phyloP scores from a whole-genome alignment of 1,140 invertebrate species.

The Ridgeia piscesae region DNA sequence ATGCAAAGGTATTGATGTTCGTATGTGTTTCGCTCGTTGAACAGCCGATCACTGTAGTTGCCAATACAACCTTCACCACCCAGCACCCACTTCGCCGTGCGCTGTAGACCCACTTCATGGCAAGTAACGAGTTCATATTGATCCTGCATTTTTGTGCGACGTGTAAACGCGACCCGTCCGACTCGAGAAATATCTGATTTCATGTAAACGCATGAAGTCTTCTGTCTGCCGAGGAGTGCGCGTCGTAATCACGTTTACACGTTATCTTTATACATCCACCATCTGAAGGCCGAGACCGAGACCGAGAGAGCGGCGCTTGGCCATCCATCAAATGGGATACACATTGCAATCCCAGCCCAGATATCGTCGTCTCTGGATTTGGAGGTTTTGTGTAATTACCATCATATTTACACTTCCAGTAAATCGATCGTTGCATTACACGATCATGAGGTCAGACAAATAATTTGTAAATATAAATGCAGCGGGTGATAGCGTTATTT shows the following conservation, averaged over 20 bases:
- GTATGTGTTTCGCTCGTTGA: no score
- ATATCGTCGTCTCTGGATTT: not conserved
- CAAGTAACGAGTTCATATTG: no score
- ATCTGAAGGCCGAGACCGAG: not conserved
- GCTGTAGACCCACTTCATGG: no score
- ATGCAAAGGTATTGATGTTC: no score
- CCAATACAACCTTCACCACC: no score
- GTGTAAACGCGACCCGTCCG: not conserved
- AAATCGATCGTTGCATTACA: not conserved
- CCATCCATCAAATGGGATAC: not conserved
- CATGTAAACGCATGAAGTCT: not conserved
- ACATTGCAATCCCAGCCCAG: not conserved
- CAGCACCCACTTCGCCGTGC: no score
- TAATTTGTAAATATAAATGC: not conserved
- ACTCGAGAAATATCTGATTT: not conserved
- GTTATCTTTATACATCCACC: not conserved
- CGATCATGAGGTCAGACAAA: not conserved
- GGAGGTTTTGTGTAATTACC: not conserved
- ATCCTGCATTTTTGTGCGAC: not conserved
- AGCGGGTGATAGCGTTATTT: not conserved
- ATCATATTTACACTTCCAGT: not conserved
- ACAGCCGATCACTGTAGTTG: no score
- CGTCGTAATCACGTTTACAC: not conserved
- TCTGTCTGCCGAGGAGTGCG: not conserved
- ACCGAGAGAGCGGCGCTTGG: not conserved